These are phyloP conservation scores for Gambelia wislizenii DNA, from an alignment of 2,797 vertebrate species.

Conservation along the genomic window DNA sequence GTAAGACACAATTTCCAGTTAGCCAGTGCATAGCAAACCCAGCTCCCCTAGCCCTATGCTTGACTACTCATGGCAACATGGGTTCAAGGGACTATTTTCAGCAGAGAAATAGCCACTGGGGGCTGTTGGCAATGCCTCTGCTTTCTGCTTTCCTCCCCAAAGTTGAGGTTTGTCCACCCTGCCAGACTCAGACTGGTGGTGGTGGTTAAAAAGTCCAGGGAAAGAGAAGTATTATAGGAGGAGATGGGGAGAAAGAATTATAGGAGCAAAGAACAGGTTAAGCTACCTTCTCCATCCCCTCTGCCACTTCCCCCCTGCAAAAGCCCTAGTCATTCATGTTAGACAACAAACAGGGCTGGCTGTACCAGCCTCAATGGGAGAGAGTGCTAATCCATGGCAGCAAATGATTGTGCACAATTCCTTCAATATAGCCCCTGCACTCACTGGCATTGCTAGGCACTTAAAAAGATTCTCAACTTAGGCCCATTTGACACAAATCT, in stretches of 20 bases:
- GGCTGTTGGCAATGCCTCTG: neutral
- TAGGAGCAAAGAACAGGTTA: neutral
- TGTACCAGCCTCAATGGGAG: neutral
- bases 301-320: neutral
- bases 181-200: neutral
- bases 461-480: neutral
- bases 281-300: no score
- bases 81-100: neutral
- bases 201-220: neutral
- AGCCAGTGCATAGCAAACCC: neutral
- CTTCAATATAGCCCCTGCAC: neutral
- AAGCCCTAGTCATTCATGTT: constrained; percentile 8
- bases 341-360: neutral
- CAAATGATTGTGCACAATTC: neutral
- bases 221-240: neutral
- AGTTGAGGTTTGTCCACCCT: neutral
- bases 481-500: neutral
- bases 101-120: neutral
- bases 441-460: neutral
- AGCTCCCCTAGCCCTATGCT: neutral
- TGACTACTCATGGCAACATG: neutral
- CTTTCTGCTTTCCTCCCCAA: neutral
- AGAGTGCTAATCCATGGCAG: neutral
- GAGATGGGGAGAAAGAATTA: neutral
- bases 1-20: neutral